These are phyloP conservation scores for Catharus fuscescens DNA, from an alignment of 2,113 vertebrate species.

Conservation along the genomic window DNA sequence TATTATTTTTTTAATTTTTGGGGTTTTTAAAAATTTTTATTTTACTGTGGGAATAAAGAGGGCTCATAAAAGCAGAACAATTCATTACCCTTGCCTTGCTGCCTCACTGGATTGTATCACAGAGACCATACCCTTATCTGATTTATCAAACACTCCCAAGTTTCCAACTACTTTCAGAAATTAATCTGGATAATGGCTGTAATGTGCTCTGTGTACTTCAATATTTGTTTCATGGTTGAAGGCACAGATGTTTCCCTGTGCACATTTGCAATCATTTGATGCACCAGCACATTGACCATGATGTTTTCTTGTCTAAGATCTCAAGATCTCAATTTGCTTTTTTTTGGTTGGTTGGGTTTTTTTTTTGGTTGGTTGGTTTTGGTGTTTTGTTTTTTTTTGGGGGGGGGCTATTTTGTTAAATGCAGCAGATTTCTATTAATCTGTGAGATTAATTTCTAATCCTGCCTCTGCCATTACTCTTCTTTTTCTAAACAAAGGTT, in stretches of 20 bases:
- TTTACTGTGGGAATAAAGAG: not conserved
- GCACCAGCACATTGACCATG: not conserved
- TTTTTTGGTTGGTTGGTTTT: not conserved
- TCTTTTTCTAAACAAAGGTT: not conserved
- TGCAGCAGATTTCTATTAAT: not conserved
- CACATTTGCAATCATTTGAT: not conserved
- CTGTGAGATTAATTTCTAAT: slow-evolving; percentile 21
- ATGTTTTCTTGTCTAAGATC: not conserved
- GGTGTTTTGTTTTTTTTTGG: not conserved
- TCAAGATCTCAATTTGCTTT: not conserved
- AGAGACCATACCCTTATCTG: not conserved
- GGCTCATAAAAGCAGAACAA: not conserved
- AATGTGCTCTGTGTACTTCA: not conserved
- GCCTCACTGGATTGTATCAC: not conserved
- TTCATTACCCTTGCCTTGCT: not conserved
- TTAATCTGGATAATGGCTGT: not conserved
- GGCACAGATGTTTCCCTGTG: not conserved
- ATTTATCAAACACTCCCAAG: not conserved
- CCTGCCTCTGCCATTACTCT: not conserved
- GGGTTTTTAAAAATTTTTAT: not conserved
- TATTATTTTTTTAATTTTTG: too few relatives aligned
- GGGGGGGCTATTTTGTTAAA: not conserved
- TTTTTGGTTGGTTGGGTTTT: too few relatives aligned
- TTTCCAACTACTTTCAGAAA: slow-evolving; percentile 12
- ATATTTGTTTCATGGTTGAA: not conserved